phyloP scores from a whole-genome alignment of 2,888 invertebrate genomes.

The Epinotia demarniana region DNA sequence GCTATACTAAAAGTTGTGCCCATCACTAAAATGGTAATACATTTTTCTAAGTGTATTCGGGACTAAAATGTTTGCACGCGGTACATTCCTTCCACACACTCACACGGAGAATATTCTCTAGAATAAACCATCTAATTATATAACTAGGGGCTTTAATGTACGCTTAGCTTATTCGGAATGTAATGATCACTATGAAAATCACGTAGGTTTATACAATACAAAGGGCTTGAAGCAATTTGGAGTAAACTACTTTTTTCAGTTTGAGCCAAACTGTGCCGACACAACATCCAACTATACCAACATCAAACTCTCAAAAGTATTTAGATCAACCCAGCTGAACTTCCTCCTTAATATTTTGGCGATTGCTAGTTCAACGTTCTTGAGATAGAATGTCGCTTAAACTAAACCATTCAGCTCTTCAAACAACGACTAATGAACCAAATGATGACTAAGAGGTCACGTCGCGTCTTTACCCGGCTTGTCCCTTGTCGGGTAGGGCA shows the following conservation, averaged over 20 bases:
- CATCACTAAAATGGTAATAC: background rate
- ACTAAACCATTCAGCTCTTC: constrained; percentile 1
- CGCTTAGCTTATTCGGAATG: constrained; percentile 16
- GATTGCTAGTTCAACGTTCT: background rate
- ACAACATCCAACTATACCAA: background rate
- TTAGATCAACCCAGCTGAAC: too few relatives aligned
- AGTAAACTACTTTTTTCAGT: background rate
- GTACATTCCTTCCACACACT: background rate
- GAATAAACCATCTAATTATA: constrained; percentile 4
- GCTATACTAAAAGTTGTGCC: too few relatives aligned
- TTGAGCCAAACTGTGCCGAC: background rate
- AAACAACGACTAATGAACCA: constrained; percentile 25
- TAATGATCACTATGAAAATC: constrained; percentile 35
- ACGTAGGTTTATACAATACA: constrained; percentile 23
- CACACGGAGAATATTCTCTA: background rate
- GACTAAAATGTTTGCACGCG: background rate
- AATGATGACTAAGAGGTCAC: constrained; percentile 48
- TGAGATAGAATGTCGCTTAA: background rate
- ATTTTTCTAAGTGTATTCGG: background rate
- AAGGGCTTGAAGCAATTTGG: background rate
- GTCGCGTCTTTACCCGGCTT: constrained; percentile 52
- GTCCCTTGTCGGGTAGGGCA: constrained; percentile 58
- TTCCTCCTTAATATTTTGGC: background rate
- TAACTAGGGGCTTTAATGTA: constrained; percentile 23
- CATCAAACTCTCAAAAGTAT: background rate